Evolutionary conservation across 1,140 invertebrate species (phyloP).

Genomic region (Neodiprion pinetum): DNA sequence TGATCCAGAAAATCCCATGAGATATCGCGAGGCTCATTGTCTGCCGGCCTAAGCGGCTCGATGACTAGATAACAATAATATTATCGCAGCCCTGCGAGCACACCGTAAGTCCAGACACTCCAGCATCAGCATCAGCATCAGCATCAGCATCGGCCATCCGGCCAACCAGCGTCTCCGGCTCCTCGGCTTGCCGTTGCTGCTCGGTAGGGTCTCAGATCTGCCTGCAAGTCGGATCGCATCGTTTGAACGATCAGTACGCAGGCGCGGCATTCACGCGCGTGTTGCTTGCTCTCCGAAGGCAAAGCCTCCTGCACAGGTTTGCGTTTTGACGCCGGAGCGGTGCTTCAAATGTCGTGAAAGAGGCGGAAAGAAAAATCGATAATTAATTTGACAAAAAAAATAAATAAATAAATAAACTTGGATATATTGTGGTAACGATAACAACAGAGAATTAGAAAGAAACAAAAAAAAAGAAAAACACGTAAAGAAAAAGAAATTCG

Average conservation of each 20-base stretch:
- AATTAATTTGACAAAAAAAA: neutral
- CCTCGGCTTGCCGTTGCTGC: neutral
- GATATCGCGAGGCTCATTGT: too few relatives aligned
- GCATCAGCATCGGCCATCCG: neutral
- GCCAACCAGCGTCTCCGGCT: neutral
- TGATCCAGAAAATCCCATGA: neutral
- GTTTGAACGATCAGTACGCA: conserved; percentile 1
- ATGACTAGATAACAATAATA: neutral
- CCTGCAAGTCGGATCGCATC: neutral
- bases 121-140: neutral
- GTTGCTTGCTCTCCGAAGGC: conserved; percentile 2
- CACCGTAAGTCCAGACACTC: neutral
- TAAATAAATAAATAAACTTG: neutral
- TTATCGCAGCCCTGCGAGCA: neutral
- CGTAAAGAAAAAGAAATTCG: too few relatives aligned
- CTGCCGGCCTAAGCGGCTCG: neutral
- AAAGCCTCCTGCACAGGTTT: neutral
- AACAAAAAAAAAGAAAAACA: too few relatives aligned
- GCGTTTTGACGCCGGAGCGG: neutral
- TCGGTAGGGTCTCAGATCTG: neutral
- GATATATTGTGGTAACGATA: too few relatives aligned
- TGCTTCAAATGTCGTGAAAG: conserved; percentile 5
- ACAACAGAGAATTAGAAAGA: too few relatives aligned
- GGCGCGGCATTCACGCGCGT: conserved; percentile 2
- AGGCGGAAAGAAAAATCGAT: neutral